These are phyloP conservation scores for Pandion haliaetus DNA, from an alignment of 2,113 vertebrate species.

Conservation along the genomic window DNA sequence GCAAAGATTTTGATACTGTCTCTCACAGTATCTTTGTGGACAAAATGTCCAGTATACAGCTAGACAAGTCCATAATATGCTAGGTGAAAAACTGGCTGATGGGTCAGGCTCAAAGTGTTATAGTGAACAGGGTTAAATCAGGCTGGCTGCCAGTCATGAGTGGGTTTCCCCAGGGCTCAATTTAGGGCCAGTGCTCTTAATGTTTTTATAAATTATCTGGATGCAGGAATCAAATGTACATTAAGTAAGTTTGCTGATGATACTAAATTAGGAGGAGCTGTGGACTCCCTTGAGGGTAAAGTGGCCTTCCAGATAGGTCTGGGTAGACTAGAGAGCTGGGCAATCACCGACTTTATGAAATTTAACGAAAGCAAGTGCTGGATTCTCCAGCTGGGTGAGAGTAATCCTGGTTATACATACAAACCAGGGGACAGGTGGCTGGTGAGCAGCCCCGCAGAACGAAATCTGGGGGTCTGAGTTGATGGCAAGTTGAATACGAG, in stretches of 20 bases:
- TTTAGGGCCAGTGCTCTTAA: neutral
- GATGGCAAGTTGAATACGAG: neutral
- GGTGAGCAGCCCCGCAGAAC: neutral
- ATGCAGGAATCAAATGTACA: neutral
- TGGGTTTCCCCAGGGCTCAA: neutral
- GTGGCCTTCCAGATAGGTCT: neutral
- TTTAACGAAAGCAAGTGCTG: neutral
- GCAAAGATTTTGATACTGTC: neutral
- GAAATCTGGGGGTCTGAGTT: neutral
- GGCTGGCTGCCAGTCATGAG: neutral
- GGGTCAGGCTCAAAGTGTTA: neutral
- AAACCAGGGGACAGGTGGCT: neutral
- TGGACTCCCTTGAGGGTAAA: neutral
- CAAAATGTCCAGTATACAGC: neutral
- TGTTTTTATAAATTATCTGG: neutral
- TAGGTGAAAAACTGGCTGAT: neutral
- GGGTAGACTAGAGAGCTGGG: neutral
- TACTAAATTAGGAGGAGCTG: neutral
- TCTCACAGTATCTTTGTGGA: neutral
- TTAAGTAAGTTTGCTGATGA: neutral
- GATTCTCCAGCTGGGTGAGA: neutral
- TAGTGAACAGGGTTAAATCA: neutral
- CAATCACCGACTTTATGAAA: neutral
- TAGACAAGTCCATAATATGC: neutral
- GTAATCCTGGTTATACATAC: neutral